Evolutionary conservation across 1,140 invertebrate species (phyloP), one percentile per base, ranked within the genome.

Genomic region (Geopemphigus sp.): DNA sequence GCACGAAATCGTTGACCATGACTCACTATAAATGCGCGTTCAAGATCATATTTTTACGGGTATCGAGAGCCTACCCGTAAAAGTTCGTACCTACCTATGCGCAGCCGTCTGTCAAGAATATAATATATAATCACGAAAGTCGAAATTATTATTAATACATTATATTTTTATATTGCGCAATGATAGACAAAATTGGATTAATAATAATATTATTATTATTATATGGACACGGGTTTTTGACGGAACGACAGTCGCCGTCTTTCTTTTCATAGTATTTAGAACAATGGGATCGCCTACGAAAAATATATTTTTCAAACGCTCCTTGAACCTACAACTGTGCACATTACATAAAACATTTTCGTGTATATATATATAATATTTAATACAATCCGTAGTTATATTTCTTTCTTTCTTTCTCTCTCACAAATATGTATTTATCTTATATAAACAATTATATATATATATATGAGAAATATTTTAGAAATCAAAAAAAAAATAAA

Each of bases 11-110:
- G 68, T 53, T n/a, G 68, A 22, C 68, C 68, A n/a, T 72, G 68
- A 72, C 68, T 72, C 50, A 72, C 68, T 72, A 39, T 39, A 72
- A 72, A 72, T 32, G 19, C 14, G 39, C 22, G 68, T 72, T 72
- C 68, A 72, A 72, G 68, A 72, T 54, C 68, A 54, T 29, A 39
- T 39, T 39, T 53, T 32, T 72, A 54, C n/a, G 15, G 24, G 17
- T 54, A 24, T 39, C 3, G 19, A 5, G 24, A 53, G 26, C 66
- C 66, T 68, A 22, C 50, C 45, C 66, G 47, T n/a, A n/a, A n/a
- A n/a, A n/a, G 45, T 24, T 12, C 39, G 22, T 50, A 47, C 19
- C 0, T 26, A 45, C 39, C 19, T 47, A 39, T 64, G 24, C 12
- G 14, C 47, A 70, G 47, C 53, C 68, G 68, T 70, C 68, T 47